Percentiles rank a stretch among this genome's conserved stretches.
Evolutionary conservation across 2,797 vertebrate species (phyloP).

Genomic region (Podarcis siculus): DNA sequence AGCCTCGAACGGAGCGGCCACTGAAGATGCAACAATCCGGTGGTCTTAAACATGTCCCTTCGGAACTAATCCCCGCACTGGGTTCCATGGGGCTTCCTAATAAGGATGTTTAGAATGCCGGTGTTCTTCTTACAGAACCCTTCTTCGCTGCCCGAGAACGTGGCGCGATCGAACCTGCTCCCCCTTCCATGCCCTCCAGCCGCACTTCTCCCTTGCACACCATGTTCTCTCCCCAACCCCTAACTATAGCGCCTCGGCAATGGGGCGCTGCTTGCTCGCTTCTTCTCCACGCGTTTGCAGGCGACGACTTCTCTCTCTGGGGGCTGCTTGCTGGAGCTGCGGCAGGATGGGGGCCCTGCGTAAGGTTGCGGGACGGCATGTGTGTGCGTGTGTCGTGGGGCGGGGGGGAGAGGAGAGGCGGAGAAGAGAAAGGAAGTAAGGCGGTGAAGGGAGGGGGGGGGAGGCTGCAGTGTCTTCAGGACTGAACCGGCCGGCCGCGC

Average conservation of each 20-base stretch:
- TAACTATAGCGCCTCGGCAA: too few species aligned
- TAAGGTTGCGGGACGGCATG: background rate
- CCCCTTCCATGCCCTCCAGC: background rate
- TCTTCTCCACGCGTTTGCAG: background rate
- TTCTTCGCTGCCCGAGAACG: background rate
- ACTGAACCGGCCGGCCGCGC: background rate
- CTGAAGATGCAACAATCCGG: background rate
- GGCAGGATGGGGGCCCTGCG: constrained; percentile 30
- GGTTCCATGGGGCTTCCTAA: background rate
- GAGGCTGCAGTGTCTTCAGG: background rate
- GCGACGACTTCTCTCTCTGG: background rate
- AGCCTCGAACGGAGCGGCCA: background rate
- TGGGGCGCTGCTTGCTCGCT: background rate
- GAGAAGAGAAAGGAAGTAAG: fast-evolving
- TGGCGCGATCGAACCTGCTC: background rate
- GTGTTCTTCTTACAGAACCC: background rate
- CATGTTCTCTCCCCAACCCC: background rate
- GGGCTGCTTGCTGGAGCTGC: background rate
- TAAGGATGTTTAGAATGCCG: background rate
- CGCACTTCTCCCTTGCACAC: background rate
- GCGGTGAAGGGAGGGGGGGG: fast-evolving
- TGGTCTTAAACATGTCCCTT: too few species aligned
- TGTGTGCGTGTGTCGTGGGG: too few species aligned
- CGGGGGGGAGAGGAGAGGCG: fast-evolving
- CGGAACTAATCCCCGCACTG: background rate